Base-by-base conservation (phyloP, 2,113 vertebrate genomes). In the Thunnus thynnus region DNA sequence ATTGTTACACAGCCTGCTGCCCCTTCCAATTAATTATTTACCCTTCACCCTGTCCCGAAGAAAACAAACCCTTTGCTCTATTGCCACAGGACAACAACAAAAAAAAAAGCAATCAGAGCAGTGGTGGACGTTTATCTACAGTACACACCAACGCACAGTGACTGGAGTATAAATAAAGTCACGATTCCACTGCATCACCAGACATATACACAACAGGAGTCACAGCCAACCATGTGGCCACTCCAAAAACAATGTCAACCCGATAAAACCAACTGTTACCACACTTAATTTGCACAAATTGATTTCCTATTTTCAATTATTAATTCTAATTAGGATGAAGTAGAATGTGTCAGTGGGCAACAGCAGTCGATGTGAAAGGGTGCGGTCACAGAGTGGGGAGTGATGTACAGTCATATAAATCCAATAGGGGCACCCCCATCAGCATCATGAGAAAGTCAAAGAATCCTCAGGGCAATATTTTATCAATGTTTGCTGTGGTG, bases 281-380 rank as follows among this genome's bases (percentile, higher is more conserved):
- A 88, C 87, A 93, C 95, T 95, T 97, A 94, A 97, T 97, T 97
- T 97, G 96, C 96, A 96, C 96, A 95, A 91, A 99, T 98, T 87
- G 98, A 99, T 99, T 99, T 98, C 98, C 97, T 97, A 96, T 99
- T 98, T 98, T 97, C 97, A 99, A 99, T 99, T 99, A 99, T 99
- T 98, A 99, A 99, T 98, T 97, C 95, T 98, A 99, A 99, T 99
- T 98, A 99, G 97, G 96, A 97, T 97, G 96, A 96, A 96, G 96
- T 95, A 95, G 95, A 96, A 97, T 95, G 96, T 94, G 95, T 96
- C 96, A 95, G 86, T 64, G 92, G 92, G 89, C 86, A 90, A 92
- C 91, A 92, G 93, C 84, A 91, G 96, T 98, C 97, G 93, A 97
- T 97, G 93, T 95, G 92, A 86, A 50, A 47, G 73, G 89, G 87